Percentiles rank a stretch among this genome's conserved stretches.
phyloP scores from a whole-genome alignment of 2,113 vertebrate genomes.

The Diadophis punctatus region DNA sequence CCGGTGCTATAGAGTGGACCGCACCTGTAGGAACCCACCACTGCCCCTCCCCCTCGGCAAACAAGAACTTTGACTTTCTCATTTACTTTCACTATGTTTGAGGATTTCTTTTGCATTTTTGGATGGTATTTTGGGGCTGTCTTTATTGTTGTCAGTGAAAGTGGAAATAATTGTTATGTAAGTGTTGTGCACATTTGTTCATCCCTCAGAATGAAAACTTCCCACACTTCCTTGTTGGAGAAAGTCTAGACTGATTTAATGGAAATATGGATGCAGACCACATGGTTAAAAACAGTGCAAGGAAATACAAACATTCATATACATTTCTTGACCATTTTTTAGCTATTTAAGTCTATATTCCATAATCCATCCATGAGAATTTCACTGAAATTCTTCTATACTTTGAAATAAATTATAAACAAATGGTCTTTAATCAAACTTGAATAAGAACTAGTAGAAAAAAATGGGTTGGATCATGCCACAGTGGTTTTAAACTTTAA shows the following conservation, averaged over 20 bases:
- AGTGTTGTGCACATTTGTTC: background rate
- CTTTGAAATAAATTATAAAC: background rate
- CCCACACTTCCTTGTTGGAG: background rate
- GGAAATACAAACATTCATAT: background rate
- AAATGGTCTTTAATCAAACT: background rate
- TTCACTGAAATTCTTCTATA: background rate
- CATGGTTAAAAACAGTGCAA: background rate
- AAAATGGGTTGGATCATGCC: background rate
- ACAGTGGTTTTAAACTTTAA: background rate
- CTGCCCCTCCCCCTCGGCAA: background rate
- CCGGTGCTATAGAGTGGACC: no score
- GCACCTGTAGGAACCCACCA: no score
- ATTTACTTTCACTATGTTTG: background rate
- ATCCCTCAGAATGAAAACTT: background rate
- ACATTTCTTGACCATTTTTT: background rate
- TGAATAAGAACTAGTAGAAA: background rate
- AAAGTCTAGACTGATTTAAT: background rate
- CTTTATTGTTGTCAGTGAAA: background rate
- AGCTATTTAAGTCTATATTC: background rate
- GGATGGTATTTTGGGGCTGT: background rate
- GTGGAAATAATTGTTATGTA: background rate
- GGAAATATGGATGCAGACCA: background rate
- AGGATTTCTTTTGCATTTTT: background rate
- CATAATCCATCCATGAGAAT: background rate
- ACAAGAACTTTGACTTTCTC: background rate